Percentiles rank a stretch among this genome's conserved stretches.
Conservation (phyloP, 2,113 vertebrate genomes). For the Phrynosoma platyrhinos region DNA sequence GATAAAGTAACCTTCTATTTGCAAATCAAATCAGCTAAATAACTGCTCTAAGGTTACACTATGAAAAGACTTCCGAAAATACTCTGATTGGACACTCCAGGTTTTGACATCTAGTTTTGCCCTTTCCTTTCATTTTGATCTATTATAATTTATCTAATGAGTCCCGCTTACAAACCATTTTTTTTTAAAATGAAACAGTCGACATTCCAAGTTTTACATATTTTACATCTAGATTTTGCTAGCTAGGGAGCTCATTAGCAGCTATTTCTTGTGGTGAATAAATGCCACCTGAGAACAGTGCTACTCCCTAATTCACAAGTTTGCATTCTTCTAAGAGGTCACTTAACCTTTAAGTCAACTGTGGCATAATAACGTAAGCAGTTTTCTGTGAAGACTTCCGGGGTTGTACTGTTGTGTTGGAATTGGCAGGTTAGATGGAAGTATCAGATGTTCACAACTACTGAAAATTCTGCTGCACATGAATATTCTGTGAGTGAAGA, state of each 20-base stretch:
- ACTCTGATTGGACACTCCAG: slow-evolving; percentile 58
- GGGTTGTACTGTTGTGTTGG: slow-evolving; percentile 51
- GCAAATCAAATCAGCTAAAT: slow-evolving; percentile 56
- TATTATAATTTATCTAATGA: slow-evolving; percentile 64
- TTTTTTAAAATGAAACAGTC: slow-evolving; percentile 53
- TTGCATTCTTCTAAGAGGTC: slow-evolving; percentile 75
- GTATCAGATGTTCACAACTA: slow-evolving; percentile 50
- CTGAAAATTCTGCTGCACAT: slow-evolving; percentile 48
- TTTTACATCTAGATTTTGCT: slow-evolving; percentile 64
- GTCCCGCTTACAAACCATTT: slow-evolving; percentile 36
- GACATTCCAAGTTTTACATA: slow-evolving; percentile 67
- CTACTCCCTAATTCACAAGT: slow-evolving; percentile 67
- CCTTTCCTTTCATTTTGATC: slow-evolving; percentile 58
- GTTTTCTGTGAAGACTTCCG: slow-evolving; percentile 61
- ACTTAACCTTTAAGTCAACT: slow-evolving; percentile 74
- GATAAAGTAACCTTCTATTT: slow-evolving; percentile 53
- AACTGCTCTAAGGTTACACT: slow-evolving; percentile 46
- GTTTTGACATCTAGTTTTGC: slow-evolving; percentile 62
- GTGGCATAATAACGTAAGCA: slow-evolving; percentile 68
- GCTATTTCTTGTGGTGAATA: slow-evolving; percentile 70
- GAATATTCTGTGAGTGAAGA: slow-evolving; percentile 48
- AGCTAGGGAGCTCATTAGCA: slow-evolving; percentile 73
- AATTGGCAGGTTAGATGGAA: slow-evolving; percentile 65
- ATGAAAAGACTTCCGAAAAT: slow-evolving; percentile 61
- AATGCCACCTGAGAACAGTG: slow-evolving; percentile 66